Evolutionary conservation across 2,113 vertebrate genomes (phyloP).

Genomic region (Anoplopoma fimbria): DNA sequence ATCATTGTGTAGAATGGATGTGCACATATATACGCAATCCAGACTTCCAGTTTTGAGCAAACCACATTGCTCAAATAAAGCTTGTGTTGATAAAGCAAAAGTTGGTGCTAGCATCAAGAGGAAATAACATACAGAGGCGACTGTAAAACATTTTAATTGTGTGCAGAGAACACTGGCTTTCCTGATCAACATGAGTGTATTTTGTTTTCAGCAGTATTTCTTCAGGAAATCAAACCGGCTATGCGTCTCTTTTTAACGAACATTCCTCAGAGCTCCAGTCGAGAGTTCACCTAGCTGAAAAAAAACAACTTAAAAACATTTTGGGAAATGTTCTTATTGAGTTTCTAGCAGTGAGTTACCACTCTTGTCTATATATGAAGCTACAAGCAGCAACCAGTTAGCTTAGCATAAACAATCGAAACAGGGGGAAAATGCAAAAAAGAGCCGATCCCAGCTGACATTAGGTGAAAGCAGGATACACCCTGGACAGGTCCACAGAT

Average conservation of each 20-base stretch:
- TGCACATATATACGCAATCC: slow-evolving; percentile 10
- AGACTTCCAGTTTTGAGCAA: slow-evolving; percentile 57
- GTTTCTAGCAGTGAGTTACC: background rate
- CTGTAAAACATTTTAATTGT: slow-evolving; percentile 4
- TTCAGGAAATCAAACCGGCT: background rate
- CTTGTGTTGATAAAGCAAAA: slow-evolving; percentile 33
- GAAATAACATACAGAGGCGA: slow-evolving; percentile 39
- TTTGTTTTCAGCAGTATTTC: background rate
- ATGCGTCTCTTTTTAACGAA: background rate
- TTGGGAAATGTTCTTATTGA: background rate
- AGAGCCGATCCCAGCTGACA: too few species aligned
- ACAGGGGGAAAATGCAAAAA: too few species aligned
- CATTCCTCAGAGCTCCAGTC: background rate
- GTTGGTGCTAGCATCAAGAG: slow-evolving; percentile 11
- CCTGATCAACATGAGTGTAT: background rate
- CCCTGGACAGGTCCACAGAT: too few species aligned
- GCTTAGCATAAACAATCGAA: background rate
- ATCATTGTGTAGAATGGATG: slow-evolving; percentile 13
- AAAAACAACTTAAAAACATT: background rate
- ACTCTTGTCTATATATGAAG: background rate
- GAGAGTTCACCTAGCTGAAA: background rate
- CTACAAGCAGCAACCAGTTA: background rate
- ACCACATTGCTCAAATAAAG: slow-evolving; percentile 29
- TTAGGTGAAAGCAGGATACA: too few species aligned
- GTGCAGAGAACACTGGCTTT: background rate